Conservation (phyloP, 2,797 vertebrate genomes). For the Salmo trutta region DNA sequence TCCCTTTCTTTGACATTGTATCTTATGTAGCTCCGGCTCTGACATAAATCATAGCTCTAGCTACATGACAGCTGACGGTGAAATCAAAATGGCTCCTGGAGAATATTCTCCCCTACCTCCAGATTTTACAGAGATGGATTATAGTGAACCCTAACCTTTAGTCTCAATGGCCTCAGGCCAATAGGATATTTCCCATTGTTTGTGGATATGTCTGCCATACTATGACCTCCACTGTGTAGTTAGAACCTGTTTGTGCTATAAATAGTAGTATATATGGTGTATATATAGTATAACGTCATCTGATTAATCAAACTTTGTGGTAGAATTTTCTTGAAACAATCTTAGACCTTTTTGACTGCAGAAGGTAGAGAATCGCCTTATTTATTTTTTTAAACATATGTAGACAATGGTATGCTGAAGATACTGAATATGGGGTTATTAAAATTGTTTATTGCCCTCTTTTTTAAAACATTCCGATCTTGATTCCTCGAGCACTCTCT, state of each 20-base stretch:
- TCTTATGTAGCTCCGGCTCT: not conserved
- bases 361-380: no score
- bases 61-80: constrained; percentile 14
- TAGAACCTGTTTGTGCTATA: not conserved
- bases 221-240: not conserved
- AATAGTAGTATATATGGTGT: no score
- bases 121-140: constrained; percentile 12
- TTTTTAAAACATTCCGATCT: not conserved
- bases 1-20: not conserved
- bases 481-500: not conserved
- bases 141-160: constrained; percentile 20
- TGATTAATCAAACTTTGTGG: not conserved
- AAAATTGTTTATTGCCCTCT: no score
- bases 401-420: no score
- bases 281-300: no score
- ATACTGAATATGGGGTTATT: no score
- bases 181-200: not conserved
- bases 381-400: no score
- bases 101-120: not conserved
- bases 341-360: not conserved
- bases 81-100: constrained; percentile 3
- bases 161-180: constrained; percentile 14
- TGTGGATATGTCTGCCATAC: no score
- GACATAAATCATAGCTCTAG: not conserved
- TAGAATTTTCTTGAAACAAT: not conserved